Evolutionary conservation across 1,140 invertebrate species (phyloP), one percentile per base, ranked within the genome.

Genomic region (Bradysia coprophila): DNA sequence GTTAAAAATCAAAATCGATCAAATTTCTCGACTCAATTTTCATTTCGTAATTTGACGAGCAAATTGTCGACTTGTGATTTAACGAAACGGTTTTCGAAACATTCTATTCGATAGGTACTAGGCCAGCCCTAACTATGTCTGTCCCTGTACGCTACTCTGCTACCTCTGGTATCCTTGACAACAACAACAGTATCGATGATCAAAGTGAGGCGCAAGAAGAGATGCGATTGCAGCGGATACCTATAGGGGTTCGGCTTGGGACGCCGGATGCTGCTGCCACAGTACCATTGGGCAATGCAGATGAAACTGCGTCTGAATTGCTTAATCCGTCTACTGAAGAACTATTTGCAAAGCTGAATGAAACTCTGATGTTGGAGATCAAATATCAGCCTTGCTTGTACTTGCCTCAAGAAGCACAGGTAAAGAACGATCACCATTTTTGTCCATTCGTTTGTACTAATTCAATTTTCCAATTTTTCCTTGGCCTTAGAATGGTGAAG

Each of bases 341-440:
- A 24, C 54, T 77, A 41, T 67, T 77, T 47, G 63, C 66, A 44
- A 71, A 71, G 41, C 62, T 81, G n/a, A 65, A 73, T 50, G 77
- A 81, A 63, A 73, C 73, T 49, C 63, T 81, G 43, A 61, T 68
- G 32, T 56, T 79, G 32, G 76, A 81, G 56, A 56, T 63, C 38
- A 81, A 81, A 64, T 79, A 73, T 60, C 74, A 77, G 55, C 76
- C 78, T 34, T 65, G 68, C 36, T 59, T 80, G 40, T 65, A 71
- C 49, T 59, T 81, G 54, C 74, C 76, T 22, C 57, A 53, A 38
- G 62, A 66, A 43, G 63, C 63, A 36, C 63, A 68, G 56, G 69
- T 70, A 48, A 55, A 58, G n/a, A n/a, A n/a, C n/a, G n/a, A n/a
- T n/a, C n/a, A n/a, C n/a, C n/a, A n/a, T n/a, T n/a, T n/a, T n/a